phyloP scores from a whole-genome alignment of 2,797 vertebrate genomes.

The Enteromius paludinosus region DNA sequence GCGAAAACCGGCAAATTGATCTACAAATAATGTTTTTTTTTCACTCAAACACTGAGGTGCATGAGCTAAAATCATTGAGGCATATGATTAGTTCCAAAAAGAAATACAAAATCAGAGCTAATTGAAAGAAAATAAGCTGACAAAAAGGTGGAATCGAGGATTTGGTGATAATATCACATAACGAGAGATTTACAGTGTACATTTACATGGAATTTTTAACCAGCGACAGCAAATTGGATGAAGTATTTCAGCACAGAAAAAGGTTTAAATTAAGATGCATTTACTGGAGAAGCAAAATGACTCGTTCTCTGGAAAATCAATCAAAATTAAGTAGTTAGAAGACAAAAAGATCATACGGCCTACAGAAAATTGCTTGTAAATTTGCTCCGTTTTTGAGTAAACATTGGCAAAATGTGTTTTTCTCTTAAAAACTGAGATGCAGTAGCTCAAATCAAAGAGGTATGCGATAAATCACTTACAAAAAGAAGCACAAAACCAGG shows the following conservation, averaged over 20 bases:
- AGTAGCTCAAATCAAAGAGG: background rate
- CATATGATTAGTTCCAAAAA: background rate
- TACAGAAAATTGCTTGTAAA: background rate
- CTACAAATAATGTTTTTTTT: background rate
- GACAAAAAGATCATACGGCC: background rate
- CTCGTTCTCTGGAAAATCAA: background rate
- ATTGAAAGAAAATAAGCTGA: background rate
- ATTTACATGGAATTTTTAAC: background rate
- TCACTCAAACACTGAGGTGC: background rate
- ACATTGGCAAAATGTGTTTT: background rate
- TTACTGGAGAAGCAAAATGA: background rate
- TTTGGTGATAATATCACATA: background rate
- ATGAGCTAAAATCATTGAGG: background rate
- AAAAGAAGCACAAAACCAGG: background rate
- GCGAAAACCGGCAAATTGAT: background rate
- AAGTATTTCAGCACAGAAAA: background rate
- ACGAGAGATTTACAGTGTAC: background rate
- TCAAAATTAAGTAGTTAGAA: background rate
- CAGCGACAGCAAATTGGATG: background rate
- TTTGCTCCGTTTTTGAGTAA: background rate
- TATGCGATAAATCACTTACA: background rate
- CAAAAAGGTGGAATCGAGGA: background rate
- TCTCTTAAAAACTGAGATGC: background rate
- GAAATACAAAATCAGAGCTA: background rate
- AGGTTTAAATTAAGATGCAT: background rate